Evolutionary conservation across 2,113 vertebrate genomes (phyloP).

Genomic region (Tachysurus vachellii): DNA sequence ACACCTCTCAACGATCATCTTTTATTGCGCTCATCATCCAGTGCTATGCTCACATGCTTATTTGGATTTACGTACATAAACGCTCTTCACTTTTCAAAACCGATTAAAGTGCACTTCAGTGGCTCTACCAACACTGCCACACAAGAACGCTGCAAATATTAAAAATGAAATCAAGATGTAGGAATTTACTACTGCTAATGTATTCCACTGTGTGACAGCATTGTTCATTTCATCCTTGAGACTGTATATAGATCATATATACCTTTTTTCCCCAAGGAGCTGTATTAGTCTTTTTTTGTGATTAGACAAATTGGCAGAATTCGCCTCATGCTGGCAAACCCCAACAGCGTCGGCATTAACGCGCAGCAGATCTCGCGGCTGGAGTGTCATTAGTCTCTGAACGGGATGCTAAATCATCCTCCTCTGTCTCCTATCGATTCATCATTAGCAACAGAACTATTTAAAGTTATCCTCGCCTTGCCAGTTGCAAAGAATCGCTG

Average conservation of each 20-base stretch:
- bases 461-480: not conserved
- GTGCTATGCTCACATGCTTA: not conserved
- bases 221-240: not conserved
- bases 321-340: conserved; percentile 51
- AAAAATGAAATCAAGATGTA: not conserved
- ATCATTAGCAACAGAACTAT: conserved; percentile 44
- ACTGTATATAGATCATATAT: not conserved
- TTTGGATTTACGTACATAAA: not conserved
- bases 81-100: not conserved
- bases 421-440: conserved; percentile 52
- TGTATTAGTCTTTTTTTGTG: not conserved
- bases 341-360: conserved; percentile 48
- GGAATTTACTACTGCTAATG: not conserved
- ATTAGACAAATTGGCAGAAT: conserved; percentile 48
- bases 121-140: not conserved
- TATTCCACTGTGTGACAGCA: not conserved
- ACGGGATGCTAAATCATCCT: conserved; percentile 71
- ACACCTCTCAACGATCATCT: not conserved
- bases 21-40: not conserved
- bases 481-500: not conserved
- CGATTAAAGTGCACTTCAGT: conserved; percentile 1
- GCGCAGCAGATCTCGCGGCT: conserved; percentile 51
- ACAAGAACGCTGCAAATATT: not conserved
- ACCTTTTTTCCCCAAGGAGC: not conserved
- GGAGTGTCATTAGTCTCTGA: conserved; percentile 71